Evolutionary conservation across 2,113 vertebrate genomes (phyloP), one percentile per base, ranked within the genome.

Genomic region (Megalops atlanticus): DNA sequence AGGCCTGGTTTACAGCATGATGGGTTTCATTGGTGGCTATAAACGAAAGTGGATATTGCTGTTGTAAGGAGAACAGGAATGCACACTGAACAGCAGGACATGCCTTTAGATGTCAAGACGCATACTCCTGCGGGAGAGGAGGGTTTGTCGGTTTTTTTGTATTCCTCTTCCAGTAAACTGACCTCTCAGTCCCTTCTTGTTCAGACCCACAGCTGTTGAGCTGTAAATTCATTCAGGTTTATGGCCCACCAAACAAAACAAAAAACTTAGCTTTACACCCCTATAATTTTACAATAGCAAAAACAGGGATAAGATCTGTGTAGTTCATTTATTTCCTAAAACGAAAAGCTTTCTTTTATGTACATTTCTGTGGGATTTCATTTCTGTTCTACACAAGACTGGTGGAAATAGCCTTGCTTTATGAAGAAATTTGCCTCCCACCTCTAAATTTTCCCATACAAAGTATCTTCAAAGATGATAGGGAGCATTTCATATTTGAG

Each of bases 211-310:
- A 73, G 69, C 70, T 38, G 43, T 24, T 11, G 5, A 21, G 70
- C 45, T 54, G 70, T 80, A 80, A 80, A 73, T 15, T 21, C 43
- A 73, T 54, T 74, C 78, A 54, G 35, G 68, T 80, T 80, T 31
- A 80, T 43, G 43, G 33, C 21, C 78, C 31, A 80, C 52, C 52
- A 24, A 58, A 58, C 24, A 71, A 35, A 52, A 33, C 18, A 1
- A 16, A 79, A 73, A 43, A 52, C 33, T 24, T 31, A 12, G 35
- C 18, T 41, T 27, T n/a, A 24, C 35, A 72, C 31, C 18, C 24
- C 45, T 12, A 18, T 43, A 27, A 24, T 18, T 16, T 36, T 11
- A 11, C 68, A 16, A 70, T 35, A 36, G 68, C 2, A 14, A 58
- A 58, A 58, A n/a, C 3, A n/a, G 24, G 6, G n/a, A n/a, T n/a